Evolutionary conservation across 2,888 invertebrate genomes (phyloP), one percentile per base, ranked within the genome.

Genomic region (Antitype chi): DNA sequence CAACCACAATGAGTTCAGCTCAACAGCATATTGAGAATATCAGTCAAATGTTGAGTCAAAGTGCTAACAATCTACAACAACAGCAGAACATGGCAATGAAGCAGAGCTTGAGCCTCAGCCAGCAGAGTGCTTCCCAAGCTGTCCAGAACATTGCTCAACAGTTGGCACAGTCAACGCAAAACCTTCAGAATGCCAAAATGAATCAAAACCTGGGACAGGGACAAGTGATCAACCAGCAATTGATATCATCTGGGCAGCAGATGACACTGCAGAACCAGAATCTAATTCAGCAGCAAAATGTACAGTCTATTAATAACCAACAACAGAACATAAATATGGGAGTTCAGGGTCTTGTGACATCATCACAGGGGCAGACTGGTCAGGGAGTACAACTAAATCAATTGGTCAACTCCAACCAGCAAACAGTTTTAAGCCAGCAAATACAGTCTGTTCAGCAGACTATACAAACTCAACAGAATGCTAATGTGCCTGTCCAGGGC

Each of bases 21-120:
- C 96, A 96, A 85, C 97, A 97, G 85, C 97, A 97, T 85, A 97
- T 97, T 90, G 97, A 97, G 86, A 96, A 97, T 66, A 97, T 97
- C 32, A 97, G 97, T 63, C 97, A 97, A 87, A 96, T 96, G 96
- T 88, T 96, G 53, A 96, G 96, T 86, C 96, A 96, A 77, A 96
- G 96, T 90, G 96, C 96, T 23, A 96, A 96, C 82, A 96, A 96
- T 77, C 88, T 97, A 64, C 96, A 96, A 82, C 97, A 94, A 72
- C 97, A 96, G 76, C 96, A 96, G 74, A 96, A 94, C 75, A 89
- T 96, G 90, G 94, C 94, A 6, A 95, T 96, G 94, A 97, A 97
- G 81, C 96, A 96, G 83, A 93, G 92, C 63, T 88, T 96, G 74
- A 96, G 94, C 52, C 87, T 96, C 7, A 96, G 96, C 76, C 96